Evolutionary conservation across 2,797 vertebrate species (phyloP).

Genomic region (Pterois miles): DNA sequence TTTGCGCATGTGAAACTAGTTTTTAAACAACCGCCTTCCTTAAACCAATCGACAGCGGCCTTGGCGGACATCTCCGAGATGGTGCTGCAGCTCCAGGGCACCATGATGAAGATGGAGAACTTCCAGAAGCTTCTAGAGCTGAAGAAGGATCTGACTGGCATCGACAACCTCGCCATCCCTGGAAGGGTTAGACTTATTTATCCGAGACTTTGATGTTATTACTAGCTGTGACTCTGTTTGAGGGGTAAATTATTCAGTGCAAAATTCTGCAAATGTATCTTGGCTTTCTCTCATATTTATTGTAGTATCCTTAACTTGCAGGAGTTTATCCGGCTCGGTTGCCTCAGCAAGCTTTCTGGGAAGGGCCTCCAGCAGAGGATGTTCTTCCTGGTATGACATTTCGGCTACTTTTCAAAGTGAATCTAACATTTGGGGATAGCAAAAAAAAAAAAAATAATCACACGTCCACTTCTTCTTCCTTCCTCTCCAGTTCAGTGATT

Average conservation of each 20-base stretch:
- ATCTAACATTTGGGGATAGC: neutral
- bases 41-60: conserved; percentile 82
- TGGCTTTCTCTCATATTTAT: neutral
- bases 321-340: conserved; percentile 97
- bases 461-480: neutral
- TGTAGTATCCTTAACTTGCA: conserved; percentile 56
- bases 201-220: too few relatives aligned
- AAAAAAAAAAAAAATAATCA: neutral
- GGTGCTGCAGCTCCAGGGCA: conserved; percentile 91
- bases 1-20: neutral
- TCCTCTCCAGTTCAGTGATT: conserved; percentile 90
- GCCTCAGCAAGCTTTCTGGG: conserved; percentile 96
- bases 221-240: neutral
- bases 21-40: neutral
- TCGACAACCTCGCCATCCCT: conserved; percentile 89
- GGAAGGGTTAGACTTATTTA: conserved; percentile 84
- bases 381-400: conserved; percentile 92
- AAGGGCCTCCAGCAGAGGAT: conserved; percentile 98
- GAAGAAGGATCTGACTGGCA: conserved; percentile 94
- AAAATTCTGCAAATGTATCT: neutral
- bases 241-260: neutral
- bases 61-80: conserved; percentile 94
- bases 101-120: conserved; percentile 99
- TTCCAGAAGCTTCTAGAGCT: conserved; percentile 97
- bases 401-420: neutral